A percentile compares a stretch with the other conserved stretches of the same genome.
Conservation (phyloP, 1,140 invertebrate species). For the Brachionus paranguensis region DNA sequence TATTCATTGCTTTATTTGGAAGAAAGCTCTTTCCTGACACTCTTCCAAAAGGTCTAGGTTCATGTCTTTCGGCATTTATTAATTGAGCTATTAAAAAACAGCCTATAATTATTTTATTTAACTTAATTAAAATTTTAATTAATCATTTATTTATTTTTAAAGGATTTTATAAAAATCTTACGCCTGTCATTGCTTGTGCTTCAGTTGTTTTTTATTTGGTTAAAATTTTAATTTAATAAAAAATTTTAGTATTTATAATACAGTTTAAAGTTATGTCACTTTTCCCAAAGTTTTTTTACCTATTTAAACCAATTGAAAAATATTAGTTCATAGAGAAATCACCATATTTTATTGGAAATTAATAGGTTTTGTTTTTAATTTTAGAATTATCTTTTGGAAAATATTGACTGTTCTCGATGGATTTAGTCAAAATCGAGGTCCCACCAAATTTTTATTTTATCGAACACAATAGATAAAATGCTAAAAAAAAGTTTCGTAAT, state of each 20-base stretch:
- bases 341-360: not conserved
- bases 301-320: not conserved
- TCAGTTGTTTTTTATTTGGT: not conserved
- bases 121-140: not conserved
- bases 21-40: constrained; percentile 10
- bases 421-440: not conserved
- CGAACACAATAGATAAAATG: not conserved
- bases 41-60: not conserved
- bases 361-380: not conserved
- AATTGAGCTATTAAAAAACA: not conserved
- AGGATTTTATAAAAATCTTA: not conserved
- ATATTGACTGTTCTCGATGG: not conserved
- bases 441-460: not conserved
- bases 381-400: not conserved
- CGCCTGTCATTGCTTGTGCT: not conserved
- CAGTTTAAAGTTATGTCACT: not conserved
- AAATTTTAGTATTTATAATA: not conserved
- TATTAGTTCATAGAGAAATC: not conserved
- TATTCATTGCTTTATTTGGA: constrained; percentile 33
- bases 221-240: not conserved
- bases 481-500: not conserved
- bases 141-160: not conserved
- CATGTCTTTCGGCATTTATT: not conserved
- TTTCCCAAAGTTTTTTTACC: not conserved
- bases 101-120: not conserved